Evolutionary conservation across 2,797 vertebrate genomes (phyloP), one percentile per base, ranked within the genome.

Genomic region (Heliangelus exortis): DNA sequence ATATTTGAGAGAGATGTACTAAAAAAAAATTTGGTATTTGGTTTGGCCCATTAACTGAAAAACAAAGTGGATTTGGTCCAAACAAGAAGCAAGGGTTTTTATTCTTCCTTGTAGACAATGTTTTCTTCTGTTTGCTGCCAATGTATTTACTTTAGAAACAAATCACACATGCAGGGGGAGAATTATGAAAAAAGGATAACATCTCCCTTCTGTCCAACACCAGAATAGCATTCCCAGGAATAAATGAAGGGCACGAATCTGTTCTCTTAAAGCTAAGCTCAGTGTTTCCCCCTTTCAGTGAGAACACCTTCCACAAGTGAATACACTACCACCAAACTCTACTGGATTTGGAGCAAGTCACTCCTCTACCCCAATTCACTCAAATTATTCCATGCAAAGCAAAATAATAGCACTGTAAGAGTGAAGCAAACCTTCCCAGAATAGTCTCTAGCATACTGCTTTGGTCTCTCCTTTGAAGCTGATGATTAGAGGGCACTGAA

Each of bases 11-110:
- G 59, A 51, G 33, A 47, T 51, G 43, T 50, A 86, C 34, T 83
- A 81, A 94, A 88, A 66, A 81, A 94, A 88, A 66, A 12, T 18
- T 45, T 36, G 41, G 25, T 62, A 88, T 92, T 94, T 83, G 50
- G 18, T 84, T 96, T 93, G 87, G 87, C 73, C 73, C 23, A 10
- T 86, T 84, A 81, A 92, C 69, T 81, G 77, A 94, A 90, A 91
- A 93, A 92, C 69, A 91, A 86, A 91, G 58, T 79, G 73, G 76
- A 92, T 84, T 75, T 86, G 66, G 51, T 78, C 76, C 93, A 93
- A 93, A 90, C 51, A 92, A 93, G 75, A 89, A 92, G 48, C 22
- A 20, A 88, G 45, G 6, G 2, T 33, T 84, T 71, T 90, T 75
- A 78, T 85, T 95, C 86, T 90, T 75, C 74, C 76, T 88, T 88